A percentile compares a stretch with the other conserved stretches of the same genome.
Conservation (phyloP, 2,888 invertebrate genomes). For the Caenorhabditis virilis region DNA sequence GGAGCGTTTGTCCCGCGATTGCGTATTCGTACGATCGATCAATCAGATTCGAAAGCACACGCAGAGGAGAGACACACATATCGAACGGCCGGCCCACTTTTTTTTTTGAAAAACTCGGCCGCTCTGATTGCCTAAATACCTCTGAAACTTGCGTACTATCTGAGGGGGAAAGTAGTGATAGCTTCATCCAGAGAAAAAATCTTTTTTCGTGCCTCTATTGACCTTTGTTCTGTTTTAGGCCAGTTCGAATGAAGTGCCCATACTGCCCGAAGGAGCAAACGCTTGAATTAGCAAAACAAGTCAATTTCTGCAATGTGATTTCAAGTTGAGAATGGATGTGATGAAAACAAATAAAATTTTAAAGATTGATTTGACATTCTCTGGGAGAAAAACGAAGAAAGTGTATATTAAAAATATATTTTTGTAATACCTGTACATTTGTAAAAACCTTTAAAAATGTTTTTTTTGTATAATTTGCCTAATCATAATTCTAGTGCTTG, state of each 20-base stretch:
- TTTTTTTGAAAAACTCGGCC: background rate
- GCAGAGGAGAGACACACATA: background rate
- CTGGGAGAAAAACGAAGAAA: too few relatives aligned
- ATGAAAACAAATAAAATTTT: too few relatives aligned
- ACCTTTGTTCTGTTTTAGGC: constrained; percentile 34
- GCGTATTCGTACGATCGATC: constrained; percentile 41
- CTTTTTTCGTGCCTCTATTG: too few relatives aligned
- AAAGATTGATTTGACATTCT: too few relatives aligned
- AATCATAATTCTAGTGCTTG: too few relatives aligned
- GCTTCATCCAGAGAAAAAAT: background rate
- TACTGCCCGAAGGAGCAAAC: constrained; percentile 94
- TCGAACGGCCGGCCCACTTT: background rate
- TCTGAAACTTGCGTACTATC: constrained; percentile 9
- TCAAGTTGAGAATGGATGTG: too few relatives aligned
- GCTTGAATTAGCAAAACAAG: constrained; percentile 8
- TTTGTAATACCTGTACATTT: too few relatives aligned
- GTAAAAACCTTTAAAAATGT: too few relatives aligned
- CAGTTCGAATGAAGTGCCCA: constrained; percentile 88
- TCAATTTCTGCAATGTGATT: constrained; percentile 9
- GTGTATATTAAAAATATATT: too few relatives aligned
- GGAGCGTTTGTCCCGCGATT: constrained; percentile 35
- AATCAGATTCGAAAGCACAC: constrained; percentile 32
- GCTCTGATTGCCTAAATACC: background rate
- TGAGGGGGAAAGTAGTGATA: background rate
- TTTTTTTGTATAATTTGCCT: too few relatives aligned